Evolutionary conservation across 2,113 vertebrate species (phyloP).

Genomic region (Brachirus orientalis): DNA sequence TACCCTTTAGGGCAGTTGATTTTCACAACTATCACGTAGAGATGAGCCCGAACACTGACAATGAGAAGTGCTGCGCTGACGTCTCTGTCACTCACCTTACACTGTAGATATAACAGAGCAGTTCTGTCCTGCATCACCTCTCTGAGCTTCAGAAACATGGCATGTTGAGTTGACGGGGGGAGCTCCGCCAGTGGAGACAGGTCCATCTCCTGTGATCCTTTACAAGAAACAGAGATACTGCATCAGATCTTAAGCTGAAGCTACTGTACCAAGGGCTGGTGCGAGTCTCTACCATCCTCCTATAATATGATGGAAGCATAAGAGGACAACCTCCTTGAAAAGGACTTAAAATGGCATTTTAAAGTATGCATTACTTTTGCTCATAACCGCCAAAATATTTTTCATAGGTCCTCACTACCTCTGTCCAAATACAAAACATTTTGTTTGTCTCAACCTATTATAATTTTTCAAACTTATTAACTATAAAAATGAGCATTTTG

Average conservation of each 20-base stretch:
- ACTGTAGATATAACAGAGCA: conserved; percentile 79
- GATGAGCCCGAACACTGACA: no score
- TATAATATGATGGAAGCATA: neutral
- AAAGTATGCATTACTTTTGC: no score
- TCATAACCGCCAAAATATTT: no score
- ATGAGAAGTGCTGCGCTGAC: neutral
- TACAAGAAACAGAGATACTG: conserved; percentile 3
- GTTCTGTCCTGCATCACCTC: conserved; percentile 74
- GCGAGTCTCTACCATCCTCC: neutral
- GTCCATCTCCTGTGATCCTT: conserved; percentile 56
- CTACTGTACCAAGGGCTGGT: no score
- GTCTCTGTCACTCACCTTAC: conserved; percentile 77
- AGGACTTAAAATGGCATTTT: no score
- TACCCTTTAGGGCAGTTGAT: no score
- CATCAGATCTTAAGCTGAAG: neutral
- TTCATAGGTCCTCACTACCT: no score
- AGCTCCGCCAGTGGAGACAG: conserved; percentile 81
- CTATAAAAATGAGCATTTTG: no score
- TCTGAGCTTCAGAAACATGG: conserved; percentile 74
- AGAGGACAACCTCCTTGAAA: neutral
- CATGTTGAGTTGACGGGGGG: conserved; percentile 43
- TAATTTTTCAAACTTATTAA: no score
- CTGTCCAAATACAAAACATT: no score
- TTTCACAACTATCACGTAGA: no score
- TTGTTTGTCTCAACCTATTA: no score